Conservation (phyloP, 92 coral and sea anemone species). For the Plumapathes pennacea region DNA sequence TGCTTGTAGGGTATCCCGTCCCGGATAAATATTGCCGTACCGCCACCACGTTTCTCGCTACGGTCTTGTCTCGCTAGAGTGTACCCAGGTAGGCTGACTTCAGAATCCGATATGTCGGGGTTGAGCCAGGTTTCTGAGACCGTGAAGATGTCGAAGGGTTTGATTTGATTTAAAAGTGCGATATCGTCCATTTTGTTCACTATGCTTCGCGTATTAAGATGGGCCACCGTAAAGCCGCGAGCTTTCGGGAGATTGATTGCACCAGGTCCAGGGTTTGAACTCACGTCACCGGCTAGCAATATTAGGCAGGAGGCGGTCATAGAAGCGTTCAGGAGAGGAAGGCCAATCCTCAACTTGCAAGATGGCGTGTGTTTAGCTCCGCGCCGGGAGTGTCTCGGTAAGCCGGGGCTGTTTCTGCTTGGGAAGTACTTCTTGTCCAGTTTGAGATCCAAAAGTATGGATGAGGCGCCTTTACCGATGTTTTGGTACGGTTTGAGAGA, state of each 20-base stretch:
- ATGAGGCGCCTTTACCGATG: too few relatives aligned
- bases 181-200: conserved; percentile 39
- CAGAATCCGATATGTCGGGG: conserved; percentile 22
- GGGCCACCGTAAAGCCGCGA: conserved; percentile 38
- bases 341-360: conserved; percentile 4
- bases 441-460: too few relatives aligned
- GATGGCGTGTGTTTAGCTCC: conserved; percentile 1
- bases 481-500: too few relatives aligned
- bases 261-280: conserved; percentile 32
- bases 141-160: conserved; percentile 38
- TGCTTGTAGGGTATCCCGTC: conserved; percentile 41
- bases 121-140: conserved; percentile 53
- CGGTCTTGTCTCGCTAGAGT: conserved; percentile 34
- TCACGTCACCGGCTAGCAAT: conserved; percentile 23
- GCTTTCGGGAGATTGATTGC: conserved; percentile 12
- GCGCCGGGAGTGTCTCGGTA: conserved; percentile 1
- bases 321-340: too few relatives aligned
- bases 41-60: conserved; percentile 33
- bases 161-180: conserved; percentile 1
- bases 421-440: conserved; percentile 10
- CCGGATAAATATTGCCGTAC: conserved; percentile 28
- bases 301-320: conserved; percentile 16
- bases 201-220: conserved; percentile 46
- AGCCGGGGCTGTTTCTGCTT: conserved; percentile 5
- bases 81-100: conserved; percentile 26